Evolutionary conservation across 2,888 invertebrate species (phyloP).

Genomic region (Orthosia gothica): DNA sequence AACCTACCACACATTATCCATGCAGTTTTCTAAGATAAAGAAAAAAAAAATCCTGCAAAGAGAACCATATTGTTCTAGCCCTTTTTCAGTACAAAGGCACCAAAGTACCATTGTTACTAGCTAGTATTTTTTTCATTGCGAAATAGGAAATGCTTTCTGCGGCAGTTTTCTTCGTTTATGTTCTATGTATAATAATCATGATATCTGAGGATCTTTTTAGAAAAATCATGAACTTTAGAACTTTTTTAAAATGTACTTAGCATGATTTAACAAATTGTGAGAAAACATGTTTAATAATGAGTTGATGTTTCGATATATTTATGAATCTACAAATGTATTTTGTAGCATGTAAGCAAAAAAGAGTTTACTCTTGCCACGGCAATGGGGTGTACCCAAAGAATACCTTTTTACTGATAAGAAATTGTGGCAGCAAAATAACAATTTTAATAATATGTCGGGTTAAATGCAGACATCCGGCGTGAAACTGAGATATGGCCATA

Average conservation of each 20-base stretch:
- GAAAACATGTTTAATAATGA: constrained; percentile 54
- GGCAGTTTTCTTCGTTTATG: no score
- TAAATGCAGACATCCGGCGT: no score
- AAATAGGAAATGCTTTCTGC: background rate
- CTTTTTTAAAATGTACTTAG: no score
- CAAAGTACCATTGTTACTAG: constrained; percentile 3
- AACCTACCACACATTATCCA: no score
- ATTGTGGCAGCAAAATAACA: background rate
- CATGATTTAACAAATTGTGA: constrained; percentile 49
- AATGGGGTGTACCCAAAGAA: no score
- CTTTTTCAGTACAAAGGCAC: constrained; percentile 1
- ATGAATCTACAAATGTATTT: constrained; percentile 8
- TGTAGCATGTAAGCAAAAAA: background rate
- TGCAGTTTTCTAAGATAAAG: no score
- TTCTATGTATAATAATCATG: background rate
- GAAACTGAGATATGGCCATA: no score
- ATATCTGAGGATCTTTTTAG: no score
- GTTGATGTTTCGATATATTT: constrained; percentile 47
- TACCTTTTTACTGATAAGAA: background rate
- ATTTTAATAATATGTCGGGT: no score
- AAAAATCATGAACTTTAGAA: no score
- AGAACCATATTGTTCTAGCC: constrained; percentile 11
- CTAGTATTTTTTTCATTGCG: background rate
- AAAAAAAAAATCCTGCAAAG: background rate
- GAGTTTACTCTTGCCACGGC: background rate